A percentile compares a stretch with the other conserved stretches of the same genome.
phyloP scores from a whole-genome alignment of 2,113 vertebrate genomes.

The Bujurquina vittata region DNA sequence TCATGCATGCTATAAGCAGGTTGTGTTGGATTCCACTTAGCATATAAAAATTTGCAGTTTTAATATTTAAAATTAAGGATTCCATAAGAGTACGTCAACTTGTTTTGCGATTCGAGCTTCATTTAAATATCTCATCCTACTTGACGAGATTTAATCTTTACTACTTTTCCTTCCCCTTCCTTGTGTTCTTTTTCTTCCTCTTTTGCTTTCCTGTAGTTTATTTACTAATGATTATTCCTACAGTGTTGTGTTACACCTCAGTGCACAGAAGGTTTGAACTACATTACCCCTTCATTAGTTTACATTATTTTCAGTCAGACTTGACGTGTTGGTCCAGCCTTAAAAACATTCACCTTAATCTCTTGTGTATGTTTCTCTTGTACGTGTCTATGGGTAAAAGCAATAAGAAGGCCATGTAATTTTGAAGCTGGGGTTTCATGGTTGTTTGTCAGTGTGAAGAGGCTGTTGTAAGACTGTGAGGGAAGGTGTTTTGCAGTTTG shows the following conservation, averaged over 20 bases:
- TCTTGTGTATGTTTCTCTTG: background rate
- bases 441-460: background rate
- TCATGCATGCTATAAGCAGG: background rate
- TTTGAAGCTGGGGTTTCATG: background rate
- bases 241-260: background rate
- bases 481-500: conserved; percentile 9
- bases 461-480: background rate
- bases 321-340: background rate
- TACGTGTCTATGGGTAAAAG: background rate
- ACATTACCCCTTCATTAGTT: background rate
- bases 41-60: background rate
- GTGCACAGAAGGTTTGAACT: background rate
- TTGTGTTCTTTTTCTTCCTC: background rate
- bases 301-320: background rate
- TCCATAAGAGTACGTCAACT: background rate
- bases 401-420: background rate
- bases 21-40: background rate
- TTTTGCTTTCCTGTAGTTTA: background rate
- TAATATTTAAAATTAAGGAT: background rate
- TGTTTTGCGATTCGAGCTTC: background rate
- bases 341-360: background rate
- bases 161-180: conserved; percentile 14
- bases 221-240: background rate
- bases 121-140: background rate
- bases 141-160: background rate